Conservation (phyloP, 1,140 invertebrate genomes). For the Popillia japonica region DNA sequence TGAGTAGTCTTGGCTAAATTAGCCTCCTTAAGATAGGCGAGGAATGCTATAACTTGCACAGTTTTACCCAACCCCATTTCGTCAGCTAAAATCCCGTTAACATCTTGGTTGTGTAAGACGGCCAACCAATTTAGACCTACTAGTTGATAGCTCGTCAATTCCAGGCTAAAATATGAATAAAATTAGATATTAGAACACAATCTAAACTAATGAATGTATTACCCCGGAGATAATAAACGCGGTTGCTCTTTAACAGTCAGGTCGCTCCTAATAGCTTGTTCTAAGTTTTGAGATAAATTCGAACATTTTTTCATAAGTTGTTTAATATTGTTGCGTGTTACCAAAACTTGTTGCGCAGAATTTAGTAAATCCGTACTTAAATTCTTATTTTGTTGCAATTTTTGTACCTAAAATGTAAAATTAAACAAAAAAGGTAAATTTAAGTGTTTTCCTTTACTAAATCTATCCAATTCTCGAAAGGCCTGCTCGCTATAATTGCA, state of each 20-base stretch:
- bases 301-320: slow-evolving; percentile 80
- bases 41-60: slow-evolving; percentile 86
- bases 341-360: slow-evolving; percentile 73
- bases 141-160: slow-evolving; percentile 88
- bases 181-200: too few species aligned
- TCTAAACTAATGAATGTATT: slow-evolving; percentile 43
- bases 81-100: slow-evolving; percentile 94
- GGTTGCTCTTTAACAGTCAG: slow-evolving; percentile 75
- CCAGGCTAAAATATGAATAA: slow-evolving; percentile 62
- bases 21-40: slow-evolving; percentile 86
- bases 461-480: slow-evolving; percentile 77
- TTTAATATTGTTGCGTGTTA: slow-evolving; percentile 74
- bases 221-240: slow-evolving; percentile 65
- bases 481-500: slow-evolving; percentile 71
- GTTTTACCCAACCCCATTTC: slow-evolving; percentile 94
- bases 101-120: slow-evolving; percentile 85
- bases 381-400: slow-evolving; percentile 73
- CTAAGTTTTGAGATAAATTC: slow-evolving; percentile 73
- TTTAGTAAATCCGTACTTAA: slow-evolving; percentile 77
- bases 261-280: slow-evolving; percentile 75
- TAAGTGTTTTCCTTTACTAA: slow-evolving; percentile 62
- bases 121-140: slow-evolving; percentile 94
- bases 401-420: slow-evolving; percentile 64
- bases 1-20: slow-evolving; percentile 76
- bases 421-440: too few species aligned